A percentile compares a stretch with the other conserved stretches of the same genome.
Conservation (phyloP, 2,113 vertebrate genomes). For the Oreocharis arfaki region DNA sequence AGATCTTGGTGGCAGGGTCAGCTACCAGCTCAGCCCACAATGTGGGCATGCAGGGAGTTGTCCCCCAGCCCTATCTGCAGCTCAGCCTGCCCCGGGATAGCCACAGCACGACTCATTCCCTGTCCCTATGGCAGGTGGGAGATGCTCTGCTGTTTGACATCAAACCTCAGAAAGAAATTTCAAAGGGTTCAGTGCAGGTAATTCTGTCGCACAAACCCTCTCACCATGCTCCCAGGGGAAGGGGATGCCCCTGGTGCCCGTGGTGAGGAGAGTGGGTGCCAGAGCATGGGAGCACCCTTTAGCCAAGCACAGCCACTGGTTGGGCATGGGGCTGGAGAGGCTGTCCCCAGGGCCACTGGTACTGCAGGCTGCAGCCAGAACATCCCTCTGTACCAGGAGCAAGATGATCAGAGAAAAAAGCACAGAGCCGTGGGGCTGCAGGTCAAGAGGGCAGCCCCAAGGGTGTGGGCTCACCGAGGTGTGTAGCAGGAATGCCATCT, state of each 20-base stretch:
- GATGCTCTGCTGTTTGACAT: not conserved
- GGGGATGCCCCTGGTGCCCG: fast-evolving
- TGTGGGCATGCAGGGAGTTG: fast-evolving
- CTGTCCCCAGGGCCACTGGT: not conserved
- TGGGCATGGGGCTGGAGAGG: not conserved
- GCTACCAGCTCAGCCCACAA: not conserved
- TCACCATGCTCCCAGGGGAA: not conserved
- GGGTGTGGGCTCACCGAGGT: not conserved
- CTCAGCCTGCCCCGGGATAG: not conserved
- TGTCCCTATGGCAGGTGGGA: not conserved
- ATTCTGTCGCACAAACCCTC: fast-evolving
- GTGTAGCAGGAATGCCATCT: not conserved
- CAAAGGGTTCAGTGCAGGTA: not conserved
- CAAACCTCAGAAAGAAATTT: not conserved
- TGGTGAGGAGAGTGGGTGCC: not conserved
- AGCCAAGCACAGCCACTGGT: not conserved
- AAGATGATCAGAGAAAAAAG: not conserved
- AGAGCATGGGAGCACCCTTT: not conserved
- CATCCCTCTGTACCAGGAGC: fast-evolving
- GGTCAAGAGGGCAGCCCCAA: not conserved
- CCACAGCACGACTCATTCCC: not conserved
- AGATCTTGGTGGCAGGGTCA: not conserved
- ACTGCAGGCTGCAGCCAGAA: not conserved
- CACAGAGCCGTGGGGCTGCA: fast-evolving
- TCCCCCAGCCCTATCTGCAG: not conserved